Percentiles rank a stretch among this genome's conserved stretches.
Evolutionary conservation across 1,140 invertebrate genomes (phyloP).

Genomic region (Pseudomyrmex flavicornis): DNA sequence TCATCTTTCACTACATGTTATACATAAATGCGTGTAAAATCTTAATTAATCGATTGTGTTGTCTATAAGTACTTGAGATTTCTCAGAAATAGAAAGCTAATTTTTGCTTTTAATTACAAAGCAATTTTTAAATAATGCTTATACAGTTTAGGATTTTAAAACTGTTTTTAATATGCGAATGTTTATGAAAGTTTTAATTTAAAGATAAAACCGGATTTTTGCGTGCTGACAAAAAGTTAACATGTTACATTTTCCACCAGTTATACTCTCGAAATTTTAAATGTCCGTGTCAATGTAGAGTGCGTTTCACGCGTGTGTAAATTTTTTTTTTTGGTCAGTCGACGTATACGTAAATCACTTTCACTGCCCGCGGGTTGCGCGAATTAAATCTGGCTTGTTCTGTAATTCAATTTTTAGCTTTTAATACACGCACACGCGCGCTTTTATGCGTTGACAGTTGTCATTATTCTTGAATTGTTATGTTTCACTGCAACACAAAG

Average conservation of each 20-base stretch:
- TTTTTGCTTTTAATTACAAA: neutral
- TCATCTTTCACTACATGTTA: too few relatives aligned
- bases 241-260: conserved; percentile 25
- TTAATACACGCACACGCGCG: conserved; percentile 50
- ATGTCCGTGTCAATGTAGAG: conserved; percentile 21
- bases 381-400: conserved; percentile 59
- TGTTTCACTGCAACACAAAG: conserved; percentile 33
- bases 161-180: neutral
- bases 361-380: conserved; percentile 48
- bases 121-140: neutral
- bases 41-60: too few relatives aligned
- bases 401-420: conserved; percentile 61
- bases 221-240: conserved; percentile 28
- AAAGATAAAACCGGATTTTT: conserved; percentile 2
- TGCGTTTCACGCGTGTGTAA: conserved; percentile 30
- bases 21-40: too few relatives aligned
- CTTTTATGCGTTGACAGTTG: conserved; percentile 54
- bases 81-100: too few relatives aligned
- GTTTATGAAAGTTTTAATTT: conserved; percentile 27
- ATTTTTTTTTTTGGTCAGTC: conserved; percentile 36
- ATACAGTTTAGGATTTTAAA: neutral
- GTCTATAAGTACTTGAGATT: too few relatives aligned
- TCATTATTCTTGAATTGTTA: conserved; percentile 55
- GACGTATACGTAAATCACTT: conserved; percentile 58
- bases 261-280: conserved; percentile 49